Evolutionary conservation across 1,140 invertebrate species (phyloP), one percentile per base, ranked within the genome.

Genomic region (Eurosta solidaginis): DNA sequence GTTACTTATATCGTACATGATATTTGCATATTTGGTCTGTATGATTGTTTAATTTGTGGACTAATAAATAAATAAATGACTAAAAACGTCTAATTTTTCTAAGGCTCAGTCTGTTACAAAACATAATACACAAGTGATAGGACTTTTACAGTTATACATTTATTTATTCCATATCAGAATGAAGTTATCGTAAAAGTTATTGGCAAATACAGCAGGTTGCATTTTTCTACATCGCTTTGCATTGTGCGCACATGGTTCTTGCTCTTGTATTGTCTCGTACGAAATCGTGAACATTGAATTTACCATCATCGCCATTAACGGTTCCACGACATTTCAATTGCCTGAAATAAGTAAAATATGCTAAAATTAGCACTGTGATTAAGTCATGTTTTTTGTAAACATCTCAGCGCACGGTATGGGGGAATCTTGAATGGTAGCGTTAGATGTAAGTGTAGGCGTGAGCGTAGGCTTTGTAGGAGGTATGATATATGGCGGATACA

Each of bases 251-350:
- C 59, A 87, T 88, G 79, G 87, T 88, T 88, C 84, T 88, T 88
- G 85, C 84, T 80, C 91, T 90, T 74, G 91, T 89, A 85, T 93
- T 91, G 82, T 92, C 91, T 81, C 90, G 88, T 27, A 92, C 91
- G 83, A 92, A 93, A 81, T 93, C 91, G 85, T 92, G 91, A 76
- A 93, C 92, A 82, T 92, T 92, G 88, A 93, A 93, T 82, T 89
- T 90, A 78, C 89, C 88, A 78, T 89, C 89, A 81, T 93, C 92
- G 0, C 83, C 81, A 78, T 88, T 84, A 22, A 90, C 89, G 80
- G 88, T 91, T 85, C 91, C 89, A 79, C 89, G 89, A 77, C 90
- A 89, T 85, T 92, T 91, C 77, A 93, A 81, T 80, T 93, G 91
- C 80, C 92, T 93, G 84, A 27, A 63, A 68, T 63, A 45, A 9